These are phyloP conservation scores for Choreutis nemorana DNA, from an alignment of 2,888 invertebrate species.

Conservation along the genomic window DNA sequence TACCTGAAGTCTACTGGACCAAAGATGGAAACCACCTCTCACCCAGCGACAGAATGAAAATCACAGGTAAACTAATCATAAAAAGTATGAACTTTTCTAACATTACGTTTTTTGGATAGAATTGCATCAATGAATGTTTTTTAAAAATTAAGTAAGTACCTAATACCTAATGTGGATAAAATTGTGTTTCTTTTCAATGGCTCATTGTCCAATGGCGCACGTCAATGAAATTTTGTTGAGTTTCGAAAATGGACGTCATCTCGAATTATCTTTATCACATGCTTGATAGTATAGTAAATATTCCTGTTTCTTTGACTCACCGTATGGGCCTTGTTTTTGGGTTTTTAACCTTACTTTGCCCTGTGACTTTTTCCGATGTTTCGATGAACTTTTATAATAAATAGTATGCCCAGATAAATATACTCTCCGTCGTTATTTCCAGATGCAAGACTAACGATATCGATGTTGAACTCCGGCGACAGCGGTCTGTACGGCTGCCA, in stretches of 20 bases:
- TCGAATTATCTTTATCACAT: neutral
- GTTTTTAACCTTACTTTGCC: no score
- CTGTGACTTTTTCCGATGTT: no score
- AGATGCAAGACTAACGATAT: no score
- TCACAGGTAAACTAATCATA: constrained; percentile 63
- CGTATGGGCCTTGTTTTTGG: no score
- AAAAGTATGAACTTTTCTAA: neutral
- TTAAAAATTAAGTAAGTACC: no score
- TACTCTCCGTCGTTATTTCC: no score
- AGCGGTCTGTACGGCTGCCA: constrained; percentile 85
- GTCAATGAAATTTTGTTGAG: neutral
- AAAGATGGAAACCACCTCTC: constrained; percentile 72
- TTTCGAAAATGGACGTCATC: neutral
- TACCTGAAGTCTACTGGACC: constrained; percentile 81
- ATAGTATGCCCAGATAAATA: no score
- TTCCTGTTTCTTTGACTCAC: no score
- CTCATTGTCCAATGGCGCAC: neutral
- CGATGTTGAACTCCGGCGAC: constrained; percentile 71
- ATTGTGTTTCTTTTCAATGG: neutral
- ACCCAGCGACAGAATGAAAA: constrained; percentile 65
- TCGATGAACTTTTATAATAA: no score
- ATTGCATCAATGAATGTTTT: no score
- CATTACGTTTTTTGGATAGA: neutral
- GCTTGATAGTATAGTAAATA: no score
- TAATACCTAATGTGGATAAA: no score